Conservation (phyloP, 2,113 vertebrate species). For the Sorex fumeus region DNA sequence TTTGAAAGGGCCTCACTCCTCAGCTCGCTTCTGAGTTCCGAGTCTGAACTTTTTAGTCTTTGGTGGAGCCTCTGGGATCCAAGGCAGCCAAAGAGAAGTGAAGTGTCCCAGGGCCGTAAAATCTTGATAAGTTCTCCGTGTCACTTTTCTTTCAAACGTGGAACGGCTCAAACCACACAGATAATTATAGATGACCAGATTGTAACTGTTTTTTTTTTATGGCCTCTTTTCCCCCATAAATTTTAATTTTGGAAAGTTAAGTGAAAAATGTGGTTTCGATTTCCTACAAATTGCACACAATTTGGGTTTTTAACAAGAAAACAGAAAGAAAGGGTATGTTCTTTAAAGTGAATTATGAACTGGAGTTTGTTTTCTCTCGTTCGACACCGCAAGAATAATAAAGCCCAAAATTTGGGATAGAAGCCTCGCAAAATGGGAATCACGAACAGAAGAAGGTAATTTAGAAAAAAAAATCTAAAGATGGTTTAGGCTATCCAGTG, state of each 20-base stretch:
- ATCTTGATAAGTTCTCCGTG: slow-evolving; percentile 87
- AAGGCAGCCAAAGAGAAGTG: slow-evolving; percentile 86
- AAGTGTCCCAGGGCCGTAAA: slow-evolving; percentile 86
- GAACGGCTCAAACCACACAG: slow-evolving; percentile 89
- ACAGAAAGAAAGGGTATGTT: slow-evolving; percentile 86
- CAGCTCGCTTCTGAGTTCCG: slow-evolving; percentile 69
- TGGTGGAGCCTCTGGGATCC: slow-evolving; percentile 70
- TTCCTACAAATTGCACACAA: slow-evolving; percentile 91
- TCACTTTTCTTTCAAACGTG: slow-evolving; percentile 87
- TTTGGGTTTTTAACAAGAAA: slow-evolving; percentile 91
- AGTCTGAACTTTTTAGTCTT: slow-evolving; percentile 72
- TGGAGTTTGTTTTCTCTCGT: slow-evolving; percentile 84
- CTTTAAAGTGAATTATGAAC: slow-evolving; percentile 86
- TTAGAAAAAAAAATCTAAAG: slow-evolving; percentile 70
- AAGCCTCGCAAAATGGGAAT: slow-evolving; percentile 65
- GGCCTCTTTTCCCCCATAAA: slow-evolving; percentile 91
- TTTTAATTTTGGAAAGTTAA: slow-evolving; percentile 93
- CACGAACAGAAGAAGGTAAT: slow-evolving; percentile 74
- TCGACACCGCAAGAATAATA: slow-evolving; percentile 84
- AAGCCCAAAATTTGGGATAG: slow-evolving; percentile 84
- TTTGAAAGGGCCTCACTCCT: slow-evolving; percentile 54
- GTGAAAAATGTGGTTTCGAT: slow-evolving; percentile 93
- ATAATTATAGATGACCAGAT: slow-evolving; percentile 93
- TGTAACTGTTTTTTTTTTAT: slow-evolving; percentile 91
- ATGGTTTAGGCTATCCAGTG: slow-evolving; percentile 79